Evolutionary conservation across 2,113 vertebrate species (phyloP), one percentile per base, ranked within the genome.

Genomic region (Solea senegalensis): DNA sequence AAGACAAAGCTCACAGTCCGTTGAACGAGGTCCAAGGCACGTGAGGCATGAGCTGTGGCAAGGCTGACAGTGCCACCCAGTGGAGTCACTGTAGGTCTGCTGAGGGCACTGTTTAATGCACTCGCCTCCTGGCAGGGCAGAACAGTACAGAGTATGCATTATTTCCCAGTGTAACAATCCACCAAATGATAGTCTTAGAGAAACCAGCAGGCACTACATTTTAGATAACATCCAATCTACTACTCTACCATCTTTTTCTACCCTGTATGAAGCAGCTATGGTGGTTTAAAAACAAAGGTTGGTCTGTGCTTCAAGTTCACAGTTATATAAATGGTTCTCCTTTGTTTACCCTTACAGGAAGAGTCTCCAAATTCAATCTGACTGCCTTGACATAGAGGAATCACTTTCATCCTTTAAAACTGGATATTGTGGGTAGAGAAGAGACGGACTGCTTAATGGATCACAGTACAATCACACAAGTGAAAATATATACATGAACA

Each of bases 31-130:
- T 14, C 94, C 94, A 1, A 90, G 90, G 68, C 94, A 95, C 2
- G 88, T 82, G 73, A 90, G 87, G 73, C 94, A 95, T 0, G 90
- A 93, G 70, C 78, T 80, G 79, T 95, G 93, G 48, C 94, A 95
- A 21, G 81, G 48, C 86, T 92, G 92, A 69, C 94, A 95, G 81
- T 86, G 92, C 93, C 93, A 90, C 56, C 89, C 91, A 41, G 72
- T 90, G 86, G 90, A 57, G 58, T 94, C 92, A 45, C 87, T 79
- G 57, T 90, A 95, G 53, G 89, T 91, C 46, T 90, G 85, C 69
- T 72, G 76, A 6, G 93, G 92, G 54, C 94, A 95, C 79, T 92
- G 86, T 74, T 91, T 92, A 15, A 93, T 69, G 84, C 94, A 95
- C 7, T 69, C 82, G 2, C 76, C 80, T 60, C 88, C 94, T 95